These are phyloP conservation scores for Bubo scandiacus DNA, from an alignment of 2,113 vertebrate species.

Conservation along the genomic window DNA sequence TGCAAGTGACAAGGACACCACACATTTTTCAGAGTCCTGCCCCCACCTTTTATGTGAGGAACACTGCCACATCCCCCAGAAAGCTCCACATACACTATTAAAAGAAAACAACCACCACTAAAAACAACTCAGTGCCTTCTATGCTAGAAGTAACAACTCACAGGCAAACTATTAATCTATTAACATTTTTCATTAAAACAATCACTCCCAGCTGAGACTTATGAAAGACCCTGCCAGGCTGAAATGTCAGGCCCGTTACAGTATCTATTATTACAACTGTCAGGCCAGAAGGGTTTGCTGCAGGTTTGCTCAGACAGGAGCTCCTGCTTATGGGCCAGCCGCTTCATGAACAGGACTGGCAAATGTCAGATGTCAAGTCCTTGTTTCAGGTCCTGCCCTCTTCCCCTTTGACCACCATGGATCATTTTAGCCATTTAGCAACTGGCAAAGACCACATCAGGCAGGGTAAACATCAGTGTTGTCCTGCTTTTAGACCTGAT, in stretches of 20 bases:
- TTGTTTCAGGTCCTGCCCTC: not conserved
- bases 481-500: not conserved
- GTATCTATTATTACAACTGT: constrained; percentile 42
- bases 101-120: not conserved
- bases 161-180: constrained; percentile 10
- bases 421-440: not conserved
- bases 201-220: constrained; percentile 2
- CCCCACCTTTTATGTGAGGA: not conserved
- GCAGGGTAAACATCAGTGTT: not conserved
- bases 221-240: not conserved
- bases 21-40: not conserved
- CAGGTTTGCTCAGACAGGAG: not conserved
- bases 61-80: not conserved
- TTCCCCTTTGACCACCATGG: not conserved
- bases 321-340: not conserved
- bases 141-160: not conserved
- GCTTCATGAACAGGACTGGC: not conserved
- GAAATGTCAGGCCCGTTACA: not conserved
- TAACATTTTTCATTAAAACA: constrained; percentile 45
- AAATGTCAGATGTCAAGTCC: not conserved
- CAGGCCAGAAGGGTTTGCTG: constrained; percentile 23
- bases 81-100: not conserved
- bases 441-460: not conserved
- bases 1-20: not conserved
- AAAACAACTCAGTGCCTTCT: not conserved